Evolutionary conservation across 2,888 invertebrate genomes (phyloP).

Genomic region (Belgica antarctica): DNA sequence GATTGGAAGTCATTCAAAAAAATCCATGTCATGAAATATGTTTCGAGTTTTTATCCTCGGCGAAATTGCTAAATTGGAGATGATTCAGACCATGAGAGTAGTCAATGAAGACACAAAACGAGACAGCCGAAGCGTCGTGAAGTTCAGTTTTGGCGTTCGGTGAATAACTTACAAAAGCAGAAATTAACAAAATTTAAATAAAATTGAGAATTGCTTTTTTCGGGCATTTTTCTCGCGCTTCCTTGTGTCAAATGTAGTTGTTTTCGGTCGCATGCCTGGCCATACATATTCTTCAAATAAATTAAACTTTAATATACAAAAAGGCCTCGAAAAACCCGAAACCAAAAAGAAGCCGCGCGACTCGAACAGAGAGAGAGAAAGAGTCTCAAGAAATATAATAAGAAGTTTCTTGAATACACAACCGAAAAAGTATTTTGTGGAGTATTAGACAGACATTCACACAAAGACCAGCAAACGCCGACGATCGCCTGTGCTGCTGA

Average conservation of each 20-base stretch:
- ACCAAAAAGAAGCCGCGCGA: slow-evolving; percentile 14
- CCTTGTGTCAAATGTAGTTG: not conserved
- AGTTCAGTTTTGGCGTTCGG: no score
- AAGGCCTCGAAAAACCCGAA: slow-evolving; percentile 31
- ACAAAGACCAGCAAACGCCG: not conserved
- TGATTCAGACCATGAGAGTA: no score
- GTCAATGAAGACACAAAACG: no score
- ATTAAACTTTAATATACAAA: slow-evolving; percentile 25
- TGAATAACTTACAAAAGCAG: slow-evolving; percentile 13
- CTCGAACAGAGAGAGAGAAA: no score
- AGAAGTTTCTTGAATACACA: slow-evolving; percentile 36
- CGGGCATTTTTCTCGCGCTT: not conserved
- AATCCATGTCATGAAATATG: no score
- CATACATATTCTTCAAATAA: slow-evolving; percentile 17
- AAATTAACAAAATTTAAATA: slow-evolving; percentile 9
- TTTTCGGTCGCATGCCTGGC: not conserved
- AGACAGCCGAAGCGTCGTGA: no score
- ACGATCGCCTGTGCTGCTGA: slow-evolving; percentile 25
- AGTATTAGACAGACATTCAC: slow-evolving; percentile 41
- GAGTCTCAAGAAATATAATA: slow-evolving; percentile 34
- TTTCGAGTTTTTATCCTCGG: no score
- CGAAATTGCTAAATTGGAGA: no score
- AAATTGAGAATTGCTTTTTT: not conserved
- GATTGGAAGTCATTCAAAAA: no score
- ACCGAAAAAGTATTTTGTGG: slow-evolving; percentile 14